Evolutionary conservation across 2,888 invertebrate genomes (phyloP), one percentile per base, ranked within the genome.

Genomic region (Lycophotia porphyrea): DNA sequence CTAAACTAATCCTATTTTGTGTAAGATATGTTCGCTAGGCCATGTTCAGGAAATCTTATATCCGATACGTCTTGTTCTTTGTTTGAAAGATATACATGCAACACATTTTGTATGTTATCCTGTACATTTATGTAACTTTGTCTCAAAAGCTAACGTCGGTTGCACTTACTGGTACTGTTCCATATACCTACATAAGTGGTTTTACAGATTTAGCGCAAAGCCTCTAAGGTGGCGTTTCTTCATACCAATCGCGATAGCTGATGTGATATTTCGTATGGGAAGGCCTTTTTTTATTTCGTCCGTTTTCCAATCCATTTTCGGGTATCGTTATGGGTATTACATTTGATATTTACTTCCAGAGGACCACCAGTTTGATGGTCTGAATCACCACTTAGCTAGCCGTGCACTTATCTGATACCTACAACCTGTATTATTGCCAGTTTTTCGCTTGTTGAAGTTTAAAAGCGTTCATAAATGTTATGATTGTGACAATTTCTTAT

Each of bases 1-100:
- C 18, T 42, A 39, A 64, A 55, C 44, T 55, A 71, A 80, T 80
- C 60, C 9, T 55, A 61, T 81, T 63, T 39, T 3, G 49, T 34
- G 42, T n/a, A n/a, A 52, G n/a, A 76, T 71, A 15, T 65, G 52
- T 44, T 65, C 27, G 64, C 39, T 31, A 60, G n/a, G 42, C 18
- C 39, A 27, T 60, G 31, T 74, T 74, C 18, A 64, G 31, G 36
- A 64, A 73, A 79, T 49, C 27, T n/a, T 31, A 52, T 65, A 36
- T 65, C 9, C 18, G 11, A 39, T 42, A 76, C n/a, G n/a, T n/a
- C 5, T 52, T 44, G 15, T n/a, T 61, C 21, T 49, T 69, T 18
- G 18, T 49, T 60, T 1, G 42, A 42, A 69, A 31, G 18, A 15
- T 21, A 31, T 49, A 68, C 31, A 49, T 39, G 31, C 24, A 58